Evolutionary conservation across 2,113 vertebrate species (phyloP).

Genomic region (Acanthisitta chloris): DNA sequence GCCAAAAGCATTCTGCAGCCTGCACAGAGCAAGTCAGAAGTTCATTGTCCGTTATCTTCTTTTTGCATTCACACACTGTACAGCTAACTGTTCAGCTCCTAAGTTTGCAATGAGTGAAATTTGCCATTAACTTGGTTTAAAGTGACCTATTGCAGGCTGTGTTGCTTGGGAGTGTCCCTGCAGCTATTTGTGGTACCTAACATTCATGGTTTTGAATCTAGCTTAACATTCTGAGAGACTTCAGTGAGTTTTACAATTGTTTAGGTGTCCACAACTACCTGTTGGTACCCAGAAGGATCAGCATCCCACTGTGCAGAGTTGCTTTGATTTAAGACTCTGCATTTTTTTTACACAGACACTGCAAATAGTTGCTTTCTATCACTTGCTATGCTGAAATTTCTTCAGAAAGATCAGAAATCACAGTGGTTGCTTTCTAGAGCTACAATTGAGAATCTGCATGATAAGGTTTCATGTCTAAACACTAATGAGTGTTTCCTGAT

Average conservation of each 20-base stretch:
- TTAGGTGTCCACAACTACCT: neutral
- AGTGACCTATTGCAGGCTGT: accelerated
- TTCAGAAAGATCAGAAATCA: neutral
- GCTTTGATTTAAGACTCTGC: neutral
- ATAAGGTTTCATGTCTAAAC: neutral
- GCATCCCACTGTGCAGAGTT: neutral
- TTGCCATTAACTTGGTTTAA: neutral
- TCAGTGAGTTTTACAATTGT: neutral
- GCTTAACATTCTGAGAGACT: neutral
- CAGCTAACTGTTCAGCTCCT: neutral
- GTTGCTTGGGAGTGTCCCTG: neutral
- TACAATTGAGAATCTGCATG: neutral
- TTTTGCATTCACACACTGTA: neutral
- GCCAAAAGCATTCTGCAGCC: neutral
- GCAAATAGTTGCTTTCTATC: neutral
- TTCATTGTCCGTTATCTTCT: neutral
- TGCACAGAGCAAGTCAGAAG: accelerated
- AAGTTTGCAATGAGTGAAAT: neutral
- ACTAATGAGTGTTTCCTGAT: neutral
- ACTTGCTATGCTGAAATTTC: neutral
- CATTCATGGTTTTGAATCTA: neutral
- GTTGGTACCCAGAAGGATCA: neutral
- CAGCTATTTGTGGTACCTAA: neutral
- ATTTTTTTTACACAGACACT: neutral
- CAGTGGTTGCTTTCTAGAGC: neutral